Base-by-base conservation (phyloP, 2,888 invertebrate species). In the Strigamia maritima region DNA sequence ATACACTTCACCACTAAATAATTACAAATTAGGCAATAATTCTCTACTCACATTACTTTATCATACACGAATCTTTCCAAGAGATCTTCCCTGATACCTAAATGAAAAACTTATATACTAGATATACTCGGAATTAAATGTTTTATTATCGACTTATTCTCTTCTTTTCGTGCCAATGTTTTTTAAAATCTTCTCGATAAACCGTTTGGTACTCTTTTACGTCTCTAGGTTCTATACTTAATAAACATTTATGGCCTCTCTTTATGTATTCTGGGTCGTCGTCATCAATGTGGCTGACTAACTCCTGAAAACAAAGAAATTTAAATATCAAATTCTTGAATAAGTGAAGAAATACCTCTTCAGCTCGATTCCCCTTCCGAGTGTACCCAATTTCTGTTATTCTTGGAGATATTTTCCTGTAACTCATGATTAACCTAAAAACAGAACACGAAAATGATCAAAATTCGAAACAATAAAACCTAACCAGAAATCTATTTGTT, bases 261-360 rank as follows among this genome's bases (percentile, higher is more conserved):
- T 70, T 70, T 70, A 70, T 14, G 12, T 16, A 28, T 26, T 70
- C 26, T 8, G 70, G 28, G 14, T 70, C 70, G 2, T 70, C 2
- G 70, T 70, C 70, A 26, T 70, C 70, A 28, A 70, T 70, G 28
- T 70, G 28, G 4, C 70, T 28, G 70, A 70, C 70, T 26, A 70
- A 70, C 2, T 70, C 28, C 70, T 70, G 16, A 0, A 24, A 65
- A 24, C 6, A 26, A 70, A 16, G 1, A 4, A 1, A 70, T 3
- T 70, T 70, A 12, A 2, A 22, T n/a, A 2, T 22, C 1, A 19
- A 24, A 70, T 0, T 12, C 24, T 70, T 1, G 1, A 70, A 28
- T 6, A 28, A 35, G 10, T 70, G 4, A 12, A 28, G 14, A 70
- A 16, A 12, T 70, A 70, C 70, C 1, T 70, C 70, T 16, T 70